Conservation (phyloP, 2,888 invertebrate species). For the Drosophila borborema region DNA sequence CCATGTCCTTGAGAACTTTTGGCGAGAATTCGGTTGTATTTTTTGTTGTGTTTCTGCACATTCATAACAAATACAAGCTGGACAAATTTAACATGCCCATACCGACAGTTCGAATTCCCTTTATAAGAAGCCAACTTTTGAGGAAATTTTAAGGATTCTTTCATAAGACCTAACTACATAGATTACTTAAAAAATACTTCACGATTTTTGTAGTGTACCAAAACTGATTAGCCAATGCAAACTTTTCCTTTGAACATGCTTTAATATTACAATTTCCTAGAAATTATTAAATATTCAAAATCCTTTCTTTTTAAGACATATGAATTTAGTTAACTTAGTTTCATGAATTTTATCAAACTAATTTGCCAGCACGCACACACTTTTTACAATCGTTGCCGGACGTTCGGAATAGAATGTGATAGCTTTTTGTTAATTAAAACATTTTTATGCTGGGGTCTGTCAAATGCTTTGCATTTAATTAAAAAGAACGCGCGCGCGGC, state of each 20-base stretch:
- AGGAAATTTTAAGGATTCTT: too few relatives aligned
- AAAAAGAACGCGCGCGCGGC: constrained; percentile 27
- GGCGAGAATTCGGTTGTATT: constrained; percentile 53
- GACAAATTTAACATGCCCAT: not conserved
- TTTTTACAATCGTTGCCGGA: constrained; percentile 20
- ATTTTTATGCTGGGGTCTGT: constrained; percentile 47
- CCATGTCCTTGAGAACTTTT: constrained; percentile 53
- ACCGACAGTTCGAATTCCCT: constrained; percentile 5
- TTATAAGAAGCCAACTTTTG: not conserved
- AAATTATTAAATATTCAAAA: not conserved
- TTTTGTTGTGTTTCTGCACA: constrained; percentile 81
- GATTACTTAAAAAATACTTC: not conserved
- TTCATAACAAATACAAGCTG: constrained; percentile 75
- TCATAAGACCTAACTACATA: too few relatives aligned
- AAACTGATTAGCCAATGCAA: not conserved
- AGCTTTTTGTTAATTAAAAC: constrained; percentile 39
- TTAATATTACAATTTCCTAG: not conserved
- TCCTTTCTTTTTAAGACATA: not conserved
- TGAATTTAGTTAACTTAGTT: not conserved
- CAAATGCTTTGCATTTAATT: constrained; percentile 47
- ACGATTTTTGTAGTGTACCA: not conserved
- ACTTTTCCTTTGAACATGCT: not conserved
- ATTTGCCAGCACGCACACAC: not conserved
- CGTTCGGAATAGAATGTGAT: not conserved
- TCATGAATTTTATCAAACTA: not conserved